phyloP scores from a whole-genome alignment of 2,888 invertebrate genomes.

The Neoaliturus tenellus region DNA sequence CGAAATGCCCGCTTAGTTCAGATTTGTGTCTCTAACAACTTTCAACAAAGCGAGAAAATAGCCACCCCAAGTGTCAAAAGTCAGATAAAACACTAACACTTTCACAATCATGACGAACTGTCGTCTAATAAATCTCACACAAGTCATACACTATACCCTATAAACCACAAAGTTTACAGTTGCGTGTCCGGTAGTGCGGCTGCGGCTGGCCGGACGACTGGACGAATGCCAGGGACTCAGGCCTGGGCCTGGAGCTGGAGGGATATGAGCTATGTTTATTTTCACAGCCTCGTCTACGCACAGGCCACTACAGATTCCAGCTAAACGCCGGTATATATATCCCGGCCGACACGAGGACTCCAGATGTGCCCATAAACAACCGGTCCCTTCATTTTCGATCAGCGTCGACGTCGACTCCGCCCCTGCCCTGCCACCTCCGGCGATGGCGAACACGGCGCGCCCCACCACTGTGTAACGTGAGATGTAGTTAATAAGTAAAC shows the following conservation, averaged over 20 bases:
- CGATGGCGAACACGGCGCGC: no score
- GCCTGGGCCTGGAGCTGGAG: background rate
- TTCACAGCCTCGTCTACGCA: constrained; percentile 14
- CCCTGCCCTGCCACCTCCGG: background rate
- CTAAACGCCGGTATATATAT: constrained; percentile 35
- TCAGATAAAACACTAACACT: no score
- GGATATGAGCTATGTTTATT: constrained; percentile 38
- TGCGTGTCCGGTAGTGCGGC: background rate
- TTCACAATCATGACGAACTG: background rate
- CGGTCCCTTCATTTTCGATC: background rate
- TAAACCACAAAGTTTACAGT: background rate
- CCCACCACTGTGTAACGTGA: no score
- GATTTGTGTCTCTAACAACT: no score
- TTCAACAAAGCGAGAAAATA: no score
- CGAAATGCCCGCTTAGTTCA: no score
- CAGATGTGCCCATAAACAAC: background rate
- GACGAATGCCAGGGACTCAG: background rate
- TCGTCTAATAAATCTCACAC: background rate
- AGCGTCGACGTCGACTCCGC: background rate
- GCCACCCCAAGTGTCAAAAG: no score
- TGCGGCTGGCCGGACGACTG: background rate
- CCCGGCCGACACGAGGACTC: background rate
- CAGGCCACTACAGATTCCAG: constrained; percentile 32
- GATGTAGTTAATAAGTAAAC: no score
- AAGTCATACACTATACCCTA: background rate